phyloP scores from a whole-genome alignment of 2,888 invertebrate species.

The Parnassius smintheus region DNA sequence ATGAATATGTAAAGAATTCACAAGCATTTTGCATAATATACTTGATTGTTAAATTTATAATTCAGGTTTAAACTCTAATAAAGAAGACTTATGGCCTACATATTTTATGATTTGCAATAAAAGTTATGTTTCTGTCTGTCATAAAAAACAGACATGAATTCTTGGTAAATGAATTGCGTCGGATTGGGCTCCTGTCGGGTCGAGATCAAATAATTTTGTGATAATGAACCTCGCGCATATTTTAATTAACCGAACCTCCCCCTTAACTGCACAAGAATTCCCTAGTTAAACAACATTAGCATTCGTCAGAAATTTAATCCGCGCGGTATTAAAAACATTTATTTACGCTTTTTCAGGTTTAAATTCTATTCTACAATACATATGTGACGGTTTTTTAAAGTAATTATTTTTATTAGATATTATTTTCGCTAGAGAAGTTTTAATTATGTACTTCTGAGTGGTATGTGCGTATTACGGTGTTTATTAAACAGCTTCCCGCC shows the following conservation, averaged over 20 bases:
- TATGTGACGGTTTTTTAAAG: slow-evolving; percentile 53
- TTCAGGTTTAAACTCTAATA: no score
- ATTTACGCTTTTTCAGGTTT: slow-evolving; percentile 62
- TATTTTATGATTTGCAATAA: slow-evolving; percentile 1
- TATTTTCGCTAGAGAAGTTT: slow-evolving; percentile 68
- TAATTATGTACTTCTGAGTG: slow-evolving; percentile 55
- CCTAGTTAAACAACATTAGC: slow-evolving; percentile 77
- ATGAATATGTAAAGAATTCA: no score
- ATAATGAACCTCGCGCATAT: slow-evolving; percentile 74
- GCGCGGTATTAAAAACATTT: slow-evolving; percentile 61
- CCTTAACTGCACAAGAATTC: slow-evolving; percentile 76
- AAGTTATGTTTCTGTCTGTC: slow-evolving; percentile 31
- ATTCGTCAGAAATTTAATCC: slow-evolving; percentile 75
- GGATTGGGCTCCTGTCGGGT: slow-evolving; percentile 60
- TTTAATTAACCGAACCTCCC: slow-evolving; percentile 77
- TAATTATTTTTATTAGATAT: slow-evolving; percentile 69
- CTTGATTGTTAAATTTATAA: no score
- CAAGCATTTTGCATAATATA: no score
- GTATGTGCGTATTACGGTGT: slow-evolving; percentile 50
- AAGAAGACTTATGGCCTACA: no score
- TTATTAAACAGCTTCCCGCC: slow-evolving; percentile 25
- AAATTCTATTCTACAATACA: slow-evolving; percentile 52
- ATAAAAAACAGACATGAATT: slow-evolving; percentile 64
- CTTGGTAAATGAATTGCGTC: slow-evolving; percentile 58
- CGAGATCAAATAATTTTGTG: slow-evolving; percentile 77